A percentile compares a stretch with the other conserved stretches of the same genome.
Evolutionary conservation across 2,888 invertebrate species (phyloP).

Genomic region (Bombylius major): DNA sequence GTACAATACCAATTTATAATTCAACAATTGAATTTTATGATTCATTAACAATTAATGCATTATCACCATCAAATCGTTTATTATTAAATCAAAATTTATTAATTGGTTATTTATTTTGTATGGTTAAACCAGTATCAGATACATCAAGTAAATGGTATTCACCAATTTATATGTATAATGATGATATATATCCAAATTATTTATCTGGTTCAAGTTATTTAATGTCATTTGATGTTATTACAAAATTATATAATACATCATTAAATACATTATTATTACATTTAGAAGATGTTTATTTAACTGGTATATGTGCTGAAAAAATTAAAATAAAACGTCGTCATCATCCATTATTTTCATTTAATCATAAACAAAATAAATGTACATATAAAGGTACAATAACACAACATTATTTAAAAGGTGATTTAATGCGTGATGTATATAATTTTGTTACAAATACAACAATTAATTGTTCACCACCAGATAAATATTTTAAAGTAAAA

Average conservation of each 20-base stretch:
- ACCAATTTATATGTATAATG: conserved; percentile 64
- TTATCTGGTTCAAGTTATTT: conserved; percentile 72
- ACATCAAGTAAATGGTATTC: conserved; percentile 71
- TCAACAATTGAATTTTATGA: conserved; percentile 31
- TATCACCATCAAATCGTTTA: conserved; percentile 26
- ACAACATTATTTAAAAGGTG: conserved; percentile 42
- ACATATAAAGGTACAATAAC: conserved; percentile 41
- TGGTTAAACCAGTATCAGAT: conserved; percentile 61
- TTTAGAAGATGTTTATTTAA: conserved; percentile 65
- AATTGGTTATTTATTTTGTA: conserved; percentile 65
- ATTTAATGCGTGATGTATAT: conserved; percentile 37
- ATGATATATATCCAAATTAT: conserved; percentile 62
- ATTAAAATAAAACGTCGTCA: conserved; percentile 47
- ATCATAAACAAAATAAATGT: conserved; percentile 37
- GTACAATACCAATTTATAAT: conserved; percentile 35
- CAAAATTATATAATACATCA: conserved; percentile 52
- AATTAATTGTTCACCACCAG: conserved; percentile 28
- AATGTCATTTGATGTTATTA: conserved; percentile 54
- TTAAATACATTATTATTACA: conserved; percentile 58
- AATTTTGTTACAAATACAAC: conserved; percentile 28
- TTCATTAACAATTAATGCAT: conserved; percentile 22
- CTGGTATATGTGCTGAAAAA: conserved; percentile 55
- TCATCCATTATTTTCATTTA: conserved; percentile 48
- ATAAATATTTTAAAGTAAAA: conserved; percentile 26
- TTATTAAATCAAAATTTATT: conserved; percentile 41